Conservation (phyloP, 2,888 invertebrate genomes). For the Troglohyphantes excavatus region DNA sequence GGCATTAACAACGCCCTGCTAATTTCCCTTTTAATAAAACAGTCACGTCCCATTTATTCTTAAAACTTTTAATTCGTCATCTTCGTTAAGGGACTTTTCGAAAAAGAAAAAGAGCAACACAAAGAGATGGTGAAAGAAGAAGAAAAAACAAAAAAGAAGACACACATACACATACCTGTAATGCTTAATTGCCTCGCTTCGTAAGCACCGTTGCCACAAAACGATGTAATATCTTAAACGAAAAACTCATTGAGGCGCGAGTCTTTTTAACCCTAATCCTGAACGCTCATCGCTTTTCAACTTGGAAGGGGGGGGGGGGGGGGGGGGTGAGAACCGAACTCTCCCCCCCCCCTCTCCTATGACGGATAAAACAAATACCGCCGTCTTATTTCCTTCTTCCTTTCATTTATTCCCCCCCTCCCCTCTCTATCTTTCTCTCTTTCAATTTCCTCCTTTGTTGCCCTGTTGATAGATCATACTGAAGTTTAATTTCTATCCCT, state of each 20-base stretch:
- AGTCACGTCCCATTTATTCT: conserved; percentile 76
- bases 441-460: conserved; percentile 76
- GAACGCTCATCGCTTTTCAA: conserved; percentile 77
- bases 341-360: conserved; percentile 34
- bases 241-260: conserved; percentile 76
- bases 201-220: conserved; percentile 76
- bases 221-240: conserved; percentile 79
- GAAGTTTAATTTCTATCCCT: conserved; percentile 75
- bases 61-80: conserved; percentile 79
- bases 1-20: conserved; percentile 71
- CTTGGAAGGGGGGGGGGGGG: conserved; percentile 19
- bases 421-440: conserved; percentile 46
- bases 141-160: conserved; percentile 22
- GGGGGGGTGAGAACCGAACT: neutral
- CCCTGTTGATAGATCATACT: conserved; percentile 77
- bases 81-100: conserved; percentile 71
- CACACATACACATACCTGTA: conserved; percentile 70
- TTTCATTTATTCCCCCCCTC: conserved; percentile 67
- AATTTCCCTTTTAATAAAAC: conserved; percentile 75
- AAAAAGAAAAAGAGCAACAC: conserved; percentile 42
- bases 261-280: conserved; percentile 79
- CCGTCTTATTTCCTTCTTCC: conserved; percentile 76
- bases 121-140: neutral
- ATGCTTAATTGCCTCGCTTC: conserved; percentile 75
- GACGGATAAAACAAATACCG: conserved; percentile 78